Base-by-base conservation (phyloP, 2,888 invertebrate species). In the Octonoba sinensis region DNA sequence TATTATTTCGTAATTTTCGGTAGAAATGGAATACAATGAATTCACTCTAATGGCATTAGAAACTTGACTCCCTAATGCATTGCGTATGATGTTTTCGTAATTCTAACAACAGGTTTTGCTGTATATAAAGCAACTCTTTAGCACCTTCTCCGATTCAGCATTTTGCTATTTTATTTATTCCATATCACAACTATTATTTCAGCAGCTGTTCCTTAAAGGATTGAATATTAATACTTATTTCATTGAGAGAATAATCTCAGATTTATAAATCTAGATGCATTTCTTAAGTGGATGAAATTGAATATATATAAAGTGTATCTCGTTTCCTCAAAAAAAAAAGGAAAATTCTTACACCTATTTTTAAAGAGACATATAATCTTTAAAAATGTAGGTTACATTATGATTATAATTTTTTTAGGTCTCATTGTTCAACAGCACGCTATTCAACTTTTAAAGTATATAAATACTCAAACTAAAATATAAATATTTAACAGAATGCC, bases 111-210 rank as follows among this genome's bases (percentile, higher is more conserved):
- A 67, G 18, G 54, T 24, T 73, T 79, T 64, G 64, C 67, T 74
- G 79, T 81, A 81, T 81, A 81, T 81, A 73, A 81, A 81, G 56
- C 69, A 71, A 78, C 18, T 15, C 13, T 64, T 76, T 24, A 20
- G 18, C 24, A 20, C 46, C 16, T 22, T 27, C 27, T 16, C 54
- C 16, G 51, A 49, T 51, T 54, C 72, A 3, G n/a, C 56, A 47
- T 36, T 46, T 73, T 66, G 73, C 67, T 62, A 74, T 69, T 81
- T 81, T 73, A 81, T 81, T 81, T 64, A 81, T 73, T 69, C 56
- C 62, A 56, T 62, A 36, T 44, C 36, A 59, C 44, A 47, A 66
- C 71, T 59, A 72, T 66, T 57, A 56, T 20, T 27, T 46, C 57
- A 62, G 64, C 79, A 81, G 79, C 79, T 81, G 79, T 27, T 67